These are phyloP conservation scores for Brachionus angularis DNA, from an alignment of 1,140 invertebrate genomes.

Conservation along the genomic window DNA sequence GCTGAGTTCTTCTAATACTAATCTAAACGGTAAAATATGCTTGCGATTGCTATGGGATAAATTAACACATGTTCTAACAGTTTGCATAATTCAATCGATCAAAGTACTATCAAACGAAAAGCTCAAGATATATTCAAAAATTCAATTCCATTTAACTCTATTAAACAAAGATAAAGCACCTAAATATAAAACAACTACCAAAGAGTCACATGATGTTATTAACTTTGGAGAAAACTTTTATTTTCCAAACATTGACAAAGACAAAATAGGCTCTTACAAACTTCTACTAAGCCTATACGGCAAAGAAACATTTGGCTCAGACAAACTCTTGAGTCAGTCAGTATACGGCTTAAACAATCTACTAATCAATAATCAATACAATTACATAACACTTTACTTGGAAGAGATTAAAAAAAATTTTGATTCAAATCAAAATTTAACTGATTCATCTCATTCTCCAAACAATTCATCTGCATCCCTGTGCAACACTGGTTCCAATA, in stretches of 20 bases:
- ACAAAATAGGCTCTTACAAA: too few relatives aligned
- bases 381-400: slow-evolving; percentile 26
- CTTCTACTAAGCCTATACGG: too few relatives aligned
- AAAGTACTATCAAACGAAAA: slow-evolving; percentile 1
- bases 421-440: slow-evolving; percentile 41
- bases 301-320: slow-evolving; percentile 30
- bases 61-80: slow-evolving; percentile 27
- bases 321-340: not conserved
- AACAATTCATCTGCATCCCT: too few relatives aligned
- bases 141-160: slow-evolving; percentile 38
- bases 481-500: too few relatives aligned
- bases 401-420: slow-evolving; percentile 21
- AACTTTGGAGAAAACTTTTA: slow-evolving; percentile 42
- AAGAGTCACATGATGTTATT: slow-evolving; percentile 21
- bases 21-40: slow-evolving; percentile 8
- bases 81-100: slow-evolving; percentile 27
- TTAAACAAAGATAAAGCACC: slow-evolving; percentile 37
- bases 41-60: slow-evolving; percentile 11
- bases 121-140: slow-evolving; percentile 10
- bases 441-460: not conserved
- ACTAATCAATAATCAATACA: not conserved
- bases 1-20: not conserved
- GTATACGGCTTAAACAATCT: slow-evolving; percentile 8
- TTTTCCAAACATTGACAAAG: slow-evolving; percentile 41
- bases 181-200: slow-evolving; percentile 41